Percentiles rank a stretch among this genome's conserved stretches.
phyloP scores from a whole-genome alignment of 2,888 invertebrate species.

The Euplagia quadripunctaria region DNA sequence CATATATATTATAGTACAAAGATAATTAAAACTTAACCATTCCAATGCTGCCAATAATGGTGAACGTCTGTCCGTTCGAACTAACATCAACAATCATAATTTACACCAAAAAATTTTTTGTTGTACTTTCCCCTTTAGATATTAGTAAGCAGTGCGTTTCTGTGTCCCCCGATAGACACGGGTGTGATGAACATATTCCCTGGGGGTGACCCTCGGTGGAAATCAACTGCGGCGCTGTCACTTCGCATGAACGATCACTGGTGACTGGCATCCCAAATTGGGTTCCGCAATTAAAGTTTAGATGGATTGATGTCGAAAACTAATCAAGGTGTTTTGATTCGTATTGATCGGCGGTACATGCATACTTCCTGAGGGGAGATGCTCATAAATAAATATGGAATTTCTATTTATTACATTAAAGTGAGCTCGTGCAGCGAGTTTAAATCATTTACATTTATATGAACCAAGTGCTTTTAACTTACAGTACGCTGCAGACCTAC shows the following conservation, averaged over 20 bases:
- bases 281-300: slow-evolving; percentile 51
- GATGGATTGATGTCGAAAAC: slow-evolving; percentile 50
- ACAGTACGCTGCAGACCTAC: background rate
- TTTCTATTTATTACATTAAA: background rate
- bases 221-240: slow-evolving; percentile 51
- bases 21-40: background rate
- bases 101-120: slow-evolving; percentile 25
- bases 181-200: slow-evolving; percentile 37
- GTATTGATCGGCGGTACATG: background rate
- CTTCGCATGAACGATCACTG: slow-evolving; percentile 50
- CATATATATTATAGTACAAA: background rate
- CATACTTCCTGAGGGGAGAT: background rate
- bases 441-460: background rate
- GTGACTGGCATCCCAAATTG: slow-evolving; percentile 43
- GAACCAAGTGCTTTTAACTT: background rate
- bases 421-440: background rate
- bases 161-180: slow-evolving; percentile 24
- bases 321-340: slow-evolving; percentile 34
- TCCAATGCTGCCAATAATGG: background rate
- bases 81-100: slow-evolving; percentile 22
- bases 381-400: slow-evolving; percentile 11
- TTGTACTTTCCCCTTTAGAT: slow-evolving; percentile 35
- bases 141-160: slow-evolving; percentile 22
- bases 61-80: too few relatives aligned
- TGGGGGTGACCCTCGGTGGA: slow-evolving; percentile 49